Evolutionary conservation across 2,113 vertebrate species (phyloP), one percentile per base, ranked within the genome.

Genomic region (Hippocampus barbouri): DNA sequence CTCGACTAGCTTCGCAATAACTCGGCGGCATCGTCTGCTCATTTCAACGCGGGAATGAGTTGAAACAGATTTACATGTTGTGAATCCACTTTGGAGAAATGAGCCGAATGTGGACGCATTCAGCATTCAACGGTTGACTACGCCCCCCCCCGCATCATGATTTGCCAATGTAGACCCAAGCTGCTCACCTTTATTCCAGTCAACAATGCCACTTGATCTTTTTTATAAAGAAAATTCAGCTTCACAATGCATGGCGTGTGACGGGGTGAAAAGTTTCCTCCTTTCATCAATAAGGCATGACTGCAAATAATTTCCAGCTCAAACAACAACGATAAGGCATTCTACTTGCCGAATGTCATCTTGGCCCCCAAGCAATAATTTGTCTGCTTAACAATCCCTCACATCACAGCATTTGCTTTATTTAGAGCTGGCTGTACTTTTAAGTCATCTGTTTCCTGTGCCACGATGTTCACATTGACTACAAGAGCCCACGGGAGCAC

Each of bases 231-330:
- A 38, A 6, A 38, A 77, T 76, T 72, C 59, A 30, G 71, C 43
- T 45, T 45, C 14, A 45, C 43, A 12, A 45, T 45, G 10, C 43
- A 45, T 45, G 14, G 43, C 10, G 10, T 45, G 43, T 25, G 80
- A 77, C 80, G 82, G 53, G 10, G 65, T 68, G 65, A 57, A 74
- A 71, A 69, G 34, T 77, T 75, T 51, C 71, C 69, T 66, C 27
- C 49, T 78, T 79, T 80, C 75, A 86, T 78, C 75, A 85, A 86
- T 87, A 86, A 86, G 68, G 68, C 66, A 85, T 80, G 66, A 47
- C 70, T 54, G 67, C 74, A 81, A 88, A 75, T 82, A 82, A 67
- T 79, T 83, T 75, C 63, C 68, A 70, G 40, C 73, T 78, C 71
- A 61, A 51, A 51, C 63, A 77, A 81, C 66, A 73, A 72, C 49